Conservation (phyloP, 1,140 invertebrate genomes). For the Lepidotrigona ventralis region DNA sequence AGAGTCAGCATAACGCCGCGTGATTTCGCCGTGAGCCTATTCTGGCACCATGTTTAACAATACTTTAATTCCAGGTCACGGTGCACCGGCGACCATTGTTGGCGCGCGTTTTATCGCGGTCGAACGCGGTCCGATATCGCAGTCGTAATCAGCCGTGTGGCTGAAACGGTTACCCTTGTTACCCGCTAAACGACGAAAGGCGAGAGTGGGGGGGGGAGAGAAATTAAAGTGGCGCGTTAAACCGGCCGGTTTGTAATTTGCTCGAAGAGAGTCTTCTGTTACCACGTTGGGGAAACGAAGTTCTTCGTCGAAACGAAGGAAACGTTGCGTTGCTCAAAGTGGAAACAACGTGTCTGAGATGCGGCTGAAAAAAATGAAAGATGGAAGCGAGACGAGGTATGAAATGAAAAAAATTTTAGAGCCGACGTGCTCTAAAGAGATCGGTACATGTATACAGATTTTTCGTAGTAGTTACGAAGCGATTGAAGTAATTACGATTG, state of each 20-base stretch:
- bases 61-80: conserved; percentile 50
- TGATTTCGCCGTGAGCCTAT: neutral
- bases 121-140: conserved; percentile 1
- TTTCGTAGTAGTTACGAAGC: no score
- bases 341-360: neutral
- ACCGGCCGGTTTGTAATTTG: conserved; percentile 36
- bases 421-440: no score
- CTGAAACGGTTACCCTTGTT: neutral
- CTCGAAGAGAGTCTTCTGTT: neutral
- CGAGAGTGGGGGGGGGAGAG: neutral
- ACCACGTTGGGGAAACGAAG: neutral
- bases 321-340: neutral
- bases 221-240: conserved; percentile 58
- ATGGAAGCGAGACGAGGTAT: no score
- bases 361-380: neutral
- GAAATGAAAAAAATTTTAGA: no score
- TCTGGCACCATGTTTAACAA: conserved; percentile 50
- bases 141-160: conserved; percentile 5
- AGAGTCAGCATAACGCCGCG: conserved; percentile 1
- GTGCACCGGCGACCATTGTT: conserved; percentile 38
- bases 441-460: no score
- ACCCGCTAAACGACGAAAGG: neutral
- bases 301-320: no score
- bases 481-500: no score
- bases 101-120: conserved; percentile 30